Evolutionary conservation across 2,797 vertebrate genomes (phyloP).

Genomic region (Amphiprion clarkii): DNA sequence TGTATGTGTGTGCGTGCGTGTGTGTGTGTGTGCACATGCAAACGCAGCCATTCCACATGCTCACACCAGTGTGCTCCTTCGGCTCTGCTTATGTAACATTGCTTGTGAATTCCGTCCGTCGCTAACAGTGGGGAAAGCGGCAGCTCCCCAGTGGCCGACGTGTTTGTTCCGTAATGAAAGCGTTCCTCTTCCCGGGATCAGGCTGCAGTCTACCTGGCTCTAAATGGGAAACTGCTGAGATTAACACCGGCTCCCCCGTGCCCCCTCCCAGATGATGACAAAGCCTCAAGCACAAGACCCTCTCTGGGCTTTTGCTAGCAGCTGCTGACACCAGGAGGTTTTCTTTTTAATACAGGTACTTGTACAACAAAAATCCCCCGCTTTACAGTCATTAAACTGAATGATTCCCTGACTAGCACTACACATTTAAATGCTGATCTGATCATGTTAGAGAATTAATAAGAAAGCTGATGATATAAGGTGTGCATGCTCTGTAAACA

Average conservation of each 20-base stretch:
- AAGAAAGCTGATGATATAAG: slow-evolving; percentile 1
- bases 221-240: slow-evolving; percentile 68
- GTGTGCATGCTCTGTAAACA: slow-evolving; percentile 3
- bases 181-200: slow-evolving; percentile 67
- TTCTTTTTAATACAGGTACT: slow-evolving; percentile 17
- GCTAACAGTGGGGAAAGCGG: slow-evolving; percentile 49
- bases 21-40: slow-evolving; percentile 11
- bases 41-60: slow-evolving; percentile 32
- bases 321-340: slow-evolving; percentile 54
- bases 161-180: slow-evolving; percentile 74
- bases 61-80: slow-evolving; percentile 49
- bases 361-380: slow-evolving; percentile 45
- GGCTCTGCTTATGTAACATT: slow-evolving; percentile 64
- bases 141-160: slow-evolving; percentile 55
- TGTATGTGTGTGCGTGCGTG: neutral
- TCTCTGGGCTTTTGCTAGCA: slow-evolving; percentile 54
- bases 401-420: slow-evolving; percentile 24
- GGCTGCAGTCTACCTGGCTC: slow-evolving; percentile 64
- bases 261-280: slow-evolving; percentile 57
- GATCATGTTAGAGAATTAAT: slow-evolving; percentile 31
- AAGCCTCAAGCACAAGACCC: slow-evolving; percentile 49
- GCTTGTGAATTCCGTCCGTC: slow-evolving; percentile 57
- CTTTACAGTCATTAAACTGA: slow-evolving; percentile 45
- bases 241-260: slow-evolving; percentile 57
- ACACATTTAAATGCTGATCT: slow-evolving; percentile 21